These are phyloP conservation scores for Leptopilina drosophilae DNA, from an alignment of 2,888 invertebrate species.

Conservation along the genomic window DNA sequence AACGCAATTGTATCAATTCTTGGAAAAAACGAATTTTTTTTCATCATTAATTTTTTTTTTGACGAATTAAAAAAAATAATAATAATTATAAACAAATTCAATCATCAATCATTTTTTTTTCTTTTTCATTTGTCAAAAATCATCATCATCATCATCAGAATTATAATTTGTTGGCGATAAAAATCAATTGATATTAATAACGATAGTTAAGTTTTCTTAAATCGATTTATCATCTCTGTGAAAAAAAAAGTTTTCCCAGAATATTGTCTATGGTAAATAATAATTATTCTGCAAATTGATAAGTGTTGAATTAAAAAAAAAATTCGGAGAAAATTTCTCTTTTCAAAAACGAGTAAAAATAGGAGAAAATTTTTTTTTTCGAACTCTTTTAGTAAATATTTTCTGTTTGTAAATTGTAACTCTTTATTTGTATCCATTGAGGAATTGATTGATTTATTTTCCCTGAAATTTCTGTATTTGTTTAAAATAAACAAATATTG, in stretches of 20 bases:
- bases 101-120: slow-evolving; percentile 20
- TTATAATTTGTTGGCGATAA: not conserved
- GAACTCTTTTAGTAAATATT: slow-evolving; percentile 6
- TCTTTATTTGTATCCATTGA: not conserved
- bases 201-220: not conserved
- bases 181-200: not conserved
- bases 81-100: not conserved
- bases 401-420: not conserved
- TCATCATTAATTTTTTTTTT: not conserved
- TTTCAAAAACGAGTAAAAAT: not conserved
- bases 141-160: not conserved
- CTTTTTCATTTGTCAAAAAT: not conserved
- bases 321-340: not conserved
- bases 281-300: not conserved
- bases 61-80: not conserved
- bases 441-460: slow-evolving; percentile 2
- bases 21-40: not conserved
- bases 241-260: not conserved
- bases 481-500: no score
- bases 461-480: not conserved
- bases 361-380: not conserved
- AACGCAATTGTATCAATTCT: not conserved
- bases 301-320: not conserved
- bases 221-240: not conserved
- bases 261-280: not conserved